Evolutionary conservation across 2,113 vertebrate genomes (phyloP), one percentile per base, ranked within the genome.

Genomic region (Anarrhichthys ocellatus): DNA sequence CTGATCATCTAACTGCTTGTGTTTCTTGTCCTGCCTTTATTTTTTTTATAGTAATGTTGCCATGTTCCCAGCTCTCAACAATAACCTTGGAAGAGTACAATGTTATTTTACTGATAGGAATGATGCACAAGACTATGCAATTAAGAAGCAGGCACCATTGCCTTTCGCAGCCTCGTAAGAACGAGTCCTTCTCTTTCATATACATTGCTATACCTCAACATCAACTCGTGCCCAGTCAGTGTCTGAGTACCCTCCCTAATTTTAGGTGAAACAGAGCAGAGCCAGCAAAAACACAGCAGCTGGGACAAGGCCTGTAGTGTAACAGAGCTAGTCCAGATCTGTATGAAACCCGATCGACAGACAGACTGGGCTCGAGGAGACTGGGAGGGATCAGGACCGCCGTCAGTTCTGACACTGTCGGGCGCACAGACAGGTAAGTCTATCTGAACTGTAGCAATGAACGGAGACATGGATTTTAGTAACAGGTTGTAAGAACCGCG

Each of bases 251-350:
- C 76, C 84, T 48, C 77, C 66, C 62, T 38, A 71, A 40, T 73
- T 78, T 80, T 71, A 63, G 68, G 59, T 85, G 85, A 90, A 74
- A 85, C 65, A 81, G 80, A 82, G 75, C 89, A 88, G 85, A 90
- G 66, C 70, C 58, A 82, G 75, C 71, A 72, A 56, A 80, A 75
- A 78, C 46, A 65, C 77, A 48, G 82, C 82, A 69, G 65, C 58
- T 61, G 54, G 73, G 73, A 91, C 88, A 80, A 83, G 78, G 83
- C 78, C 76, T 76, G 80, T 67, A 84, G 82, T 89, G 73, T 87
- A 91, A 80, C 81, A 72, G 84, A 85, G 80, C 82, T 42, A 82
- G 82, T 85, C 81, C 89, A 88, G 81, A 86, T 88, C 79, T 58
- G 81, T 9, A 56, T 82, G 87, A 90, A 90, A 90, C 83, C 72